Base-by-base conservation (phyloP, 2,113 vertebrate genomes). In the Jacana jacana region DNA sequence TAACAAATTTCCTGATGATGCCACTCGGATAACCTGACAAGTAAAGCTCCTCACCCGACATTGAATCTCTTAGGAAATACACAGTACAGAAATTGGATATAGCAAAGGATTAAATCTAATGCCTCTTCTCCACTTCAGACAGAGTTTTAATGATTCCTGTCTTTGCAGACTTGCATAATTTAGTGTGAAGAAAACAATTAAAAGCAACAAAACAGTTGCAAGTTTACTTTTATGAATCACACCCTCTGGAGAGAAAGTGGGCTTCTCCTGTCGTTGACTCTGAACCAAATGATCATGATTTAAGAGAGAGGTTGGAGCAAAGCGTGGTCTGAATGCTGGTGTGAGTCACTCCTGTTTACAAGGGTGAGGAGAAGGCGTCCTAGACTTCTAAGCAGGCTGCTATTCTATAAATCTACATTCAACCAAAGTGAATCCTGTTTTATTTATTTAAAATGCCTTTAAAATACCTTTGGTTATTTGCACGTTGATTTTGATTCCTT, bases 41-140 rank as follows among this genome's bases (percentile, higher is more conserved):
- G 58, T 66, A 90, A 83, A 88, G 46, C 80, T 96, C 72, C 46
- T 86, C 72, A 91, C 60, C 82, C 93, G 80, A 28, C 83, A 39
- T 12, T 33, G 52, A 90, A 73, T 90, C 68, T 44, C 39, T 88
- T 93, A 78, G 72, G 55, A 91, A 94, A 88, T 77, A 71, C 1
- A 55, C 55, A 40, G 19, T 58, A 49, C 48, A 70, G 68, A 88
- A 91, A 71, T 81, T 86, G 70, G 35, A 33, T 86, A 75, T 30
- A 35, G 39, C 64, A 65, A 88, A 22, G 64, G 42, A 91, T 96
- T 89, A 87, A 79, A 88, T 70, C 22, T 79, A 79, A 52, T 87
- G 31, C 15, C 17, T 72, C 22, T 63, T 91, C 46, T 82, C 49
- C 31, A n/a, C 66, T 55, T 88, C 58, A 35, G 72, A 54, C 58